Evolutionary conservation across 30 jellyfish, hydroid and myxozoan genomes (phyloP).

Genomic region (Turritopsis rubra): DNA sequence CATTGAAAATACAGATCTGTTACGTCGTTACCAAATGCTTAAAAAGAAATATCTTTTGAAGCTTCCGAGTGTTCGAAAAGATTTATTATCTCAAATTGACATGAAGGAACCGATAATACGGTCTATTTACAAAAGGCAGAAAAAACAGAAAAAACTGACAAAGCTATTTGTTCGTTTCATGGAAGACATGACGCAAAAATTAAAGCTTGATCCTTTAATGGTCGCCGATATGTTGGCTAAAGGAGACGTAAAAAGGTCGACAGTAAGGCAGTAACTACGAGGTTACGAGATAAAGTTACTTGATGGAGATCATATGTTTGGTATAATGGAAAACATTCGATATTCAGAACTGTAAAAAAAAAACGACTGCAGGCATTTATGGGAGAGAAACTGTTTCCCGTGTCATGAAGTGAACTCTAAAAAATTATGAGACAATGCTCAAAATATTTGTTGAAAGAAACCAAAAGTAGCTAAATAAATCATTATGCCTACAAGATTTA

Average conservation of each 20-base stretch:
- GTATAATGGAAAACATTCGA: too few species aligned
- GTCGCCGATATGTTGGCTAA: slow-evolving; percentile 9
- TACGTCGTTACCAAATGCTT: not conserved
- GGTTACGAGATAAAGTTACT: not conserved
- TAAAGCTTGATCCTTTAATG: not conserved
- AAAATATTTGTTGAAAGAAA: too few species aligned
- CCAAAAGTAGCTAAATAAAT: too few species aligned
- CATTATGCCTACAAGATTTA: too few species aligned
- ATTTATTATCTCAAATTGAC: not conserved
- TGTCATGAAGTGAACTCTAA: too few species aligned
- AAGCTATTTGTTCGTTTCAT: slow-evolving; percentile 4
- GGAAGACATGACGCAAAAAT: slow-evolving; percentile 10
- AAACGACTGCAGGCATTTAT: too few species aligned
- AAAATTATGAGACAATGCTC: too few species aligned
- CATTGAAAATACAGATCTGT: not conserved
- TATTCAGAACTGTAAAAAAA: too few species aligned
- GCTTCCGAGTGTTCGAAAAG: not conserved
- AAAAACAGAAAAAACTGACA: not conserved
- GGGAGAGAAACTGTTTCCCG: too few species aligned
- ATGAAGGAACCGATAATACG: not conserved
- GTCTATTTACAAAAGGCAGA: not conserved
- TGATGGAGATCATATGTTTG: too few species aligned
- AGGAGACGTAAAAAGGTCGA: not conserved
- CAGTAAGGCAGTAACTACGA: not conserved
- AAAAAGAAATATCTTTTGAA: not conserved